Base-by-base conservation (phyloP, 2,113 vertebrate species). In the Scalopus aquaticus region DNA sequence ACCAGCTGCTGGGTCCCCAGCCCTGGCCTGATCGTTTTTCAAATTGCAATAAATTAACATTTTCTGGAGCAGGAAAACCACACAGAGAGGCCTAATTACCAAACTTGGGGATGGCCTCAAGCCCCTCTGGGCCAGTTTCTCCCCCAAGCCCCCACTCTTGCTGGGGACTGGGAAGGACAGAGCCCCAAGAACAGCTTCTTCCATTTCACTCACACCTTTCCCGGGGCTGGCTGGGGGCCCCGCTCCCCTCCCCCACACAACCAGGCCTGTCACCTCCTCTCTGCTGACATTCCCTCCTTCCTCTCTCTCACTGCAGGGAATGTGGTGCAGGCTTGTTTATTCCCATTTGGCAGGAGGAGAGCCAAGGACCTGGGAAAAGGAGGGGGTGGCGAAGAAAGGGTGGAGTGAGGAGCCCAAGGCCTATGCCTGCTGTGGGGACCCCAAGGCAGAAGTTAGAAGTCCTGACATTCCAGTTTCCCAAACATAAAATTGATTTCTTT, bases 21-120 rank as follows among this genome's bases (percentile, higher is more conserved):
- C 42, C 76, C 77, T 79, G 81, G 79, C 90, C 95, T 9, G n/a
- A 90, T 95, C 94, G 95, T 95, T 97, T 97, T 97, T 96, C 97
- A 95, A 94, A 95, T 92, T 96, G 92, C 92, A 97, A 93, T 97
- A 93, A 96, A 93, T 97, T 95, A 96, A 94, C 93, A 94, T 97
- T 96, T 97, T 97, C 96, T 97, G 90, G 85, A 95, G 92, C 90
- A 93, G 69, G 83, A 90, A 97, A 97, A 97, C 83, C 96, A 94
- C 77, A 84, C 24, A 0, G 84, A 96, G 83, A 95, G 92, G 76
- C 87, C 83, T 95, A 97, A 96, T 94, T 92, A 95, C 93, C 97
- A 96, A 95, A 96, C 96, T 94, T 97, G 96, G 96, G 95, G 95
- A 94, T 97, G 96, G 83, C 46, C 87, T 92, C 70, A 78, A 93